phyloP scores from a whole-genome alignment of 2,888 invertebrate species.

The Luperina nickerlii region DNA sequence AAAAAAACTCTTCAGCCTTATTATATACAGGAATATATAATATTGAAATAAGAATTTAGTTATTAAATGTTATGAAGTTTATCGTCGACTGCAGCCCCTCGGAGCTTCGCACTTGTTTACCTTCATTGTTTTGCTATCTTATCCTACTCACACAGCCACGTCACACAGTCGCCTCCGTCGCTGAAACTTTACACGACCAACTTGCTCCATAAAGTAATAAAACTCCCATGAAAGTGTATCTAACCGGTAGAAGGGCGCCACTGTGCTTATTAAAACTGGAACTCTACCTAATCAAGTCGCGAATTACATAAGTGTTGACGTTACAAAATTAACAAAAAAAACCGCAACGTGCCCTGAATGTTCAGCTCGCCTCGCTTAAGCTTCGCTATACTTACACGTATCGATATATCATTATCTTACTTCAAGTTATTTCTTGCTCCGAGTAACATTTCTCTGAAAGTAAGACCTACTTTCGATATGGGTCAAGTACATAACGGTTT shows the following conservation, averaged over 20 bases:
- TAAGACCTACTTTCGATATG: slow-evolving; percentile 54
- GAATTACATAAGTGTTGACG: slow-evolving; percentile 59
- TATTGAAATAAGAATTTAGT: slow-evolving; percentile 22
- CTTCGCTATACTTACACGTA: slow-evolving; percentile 28
- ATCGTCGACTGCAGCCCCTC: slow-evolving; percentile 51
- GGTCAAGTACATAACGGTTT: slow-evolving; percentile 64
- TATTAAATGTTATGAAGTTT: slow-evolving; percentile 57
- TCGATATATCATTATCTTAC: slow-evolving; percentile 28
- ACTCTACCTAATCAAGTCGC: slow-evolving; percentile 36
- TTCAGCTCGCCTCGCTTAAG: slow-evolving; percentile 28
- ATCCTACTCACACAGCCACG: slow-evolving; percentile 17
- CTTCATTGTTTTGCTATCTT: slow-evolving; percentile 64
- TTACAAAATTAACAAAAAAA: slow-evolving; percentile 57
- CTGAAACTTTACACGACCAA: slow-evolving; percentile 48
- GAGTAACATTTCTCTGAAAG: slow-evolving; percentile 48
- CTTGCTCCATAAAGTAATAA: slow-evolving; percentile 43
- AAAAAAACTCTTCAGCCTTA: not conserved
- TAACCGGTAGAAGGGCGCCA: slow-evolving; percentile 18
- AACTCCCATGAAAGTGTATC: slow-evolving; percentile 27
- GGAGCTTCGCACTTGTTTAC: slow-evolving; percentile 50
- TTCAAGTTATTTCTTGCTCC: slow-evolving; percentile 42
- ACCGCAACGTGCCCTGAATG: slow-evolving; percentile 60
- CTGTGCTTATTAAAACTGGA: slow-evolving; percentile 31
- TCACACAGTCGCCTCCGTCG: slow-evolving; percentile 33
- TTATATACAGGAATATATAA: not conserved